phyloP scores from a whole-genome alignment of 2,113 vertebrate species.

The Peucedramus taeniatus region DNA sequence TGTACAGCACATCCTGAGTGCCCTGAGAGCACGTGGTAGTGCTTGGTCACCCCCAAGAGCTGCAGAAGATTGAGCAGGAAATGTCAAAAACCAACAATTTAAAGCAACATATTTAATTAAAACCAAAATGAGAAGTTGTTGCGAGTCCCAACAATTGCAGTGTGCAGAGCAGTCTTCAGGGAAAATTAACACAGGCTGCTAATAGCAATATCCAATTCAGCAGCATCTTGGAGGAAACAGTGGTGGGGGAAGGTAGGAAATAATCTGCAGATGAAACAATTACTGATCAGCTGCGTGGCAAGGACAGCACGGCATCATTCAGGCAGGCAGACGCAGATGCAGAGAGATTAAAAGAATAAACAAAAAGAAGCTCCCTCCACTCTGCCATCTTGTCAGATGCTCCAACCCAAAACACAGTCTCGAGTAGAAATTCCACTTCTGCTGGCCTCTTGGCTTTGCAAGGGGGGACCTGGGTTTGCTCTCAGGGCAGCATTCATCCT shows the following conservation, averaged over 20 bases:
- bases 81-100: slow-evolving; percentile 69
- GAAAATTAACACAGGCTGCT: slow-evolving; percentile 67
- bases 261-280: slow-evolving; percentile 67
- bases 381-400: neutral
- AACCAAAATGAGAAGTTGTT: slow-evolving; percentile 68
- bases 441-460: neutral
- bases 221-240: neutral
- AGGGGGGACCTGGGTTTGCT: fast-evolving
- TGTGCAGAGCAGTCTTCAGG: slow-evolving; percentile 32
- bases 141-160: slow-evolving; percentile 24
- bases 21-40: neutral
- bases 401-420: neutral
- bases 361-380: neutral
- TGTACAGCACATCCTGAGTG: neutral
- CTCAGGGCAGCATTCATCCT: fast-evolving
- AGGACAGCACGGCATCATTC: neutral
- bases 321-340: neutral
- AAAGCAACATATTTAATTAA: slow-evolving; percentile 76
- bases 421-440: fast-evolving
- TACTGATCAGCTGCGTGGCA: slow-evolving; percentile 55
- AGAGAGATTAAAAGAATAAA: neutral
- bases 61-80: slow-evolving; percentile 30
- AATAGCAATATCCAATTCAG: slow-evolving; percentile 66
- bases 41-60: slow-evolving; percentile 29
- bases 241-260: slow-evolving; percentile 24